Evolutionary conservation across 2,113 vertebrate genomes (phyloP).

Genomic region (Promerops cafer): DNA sequence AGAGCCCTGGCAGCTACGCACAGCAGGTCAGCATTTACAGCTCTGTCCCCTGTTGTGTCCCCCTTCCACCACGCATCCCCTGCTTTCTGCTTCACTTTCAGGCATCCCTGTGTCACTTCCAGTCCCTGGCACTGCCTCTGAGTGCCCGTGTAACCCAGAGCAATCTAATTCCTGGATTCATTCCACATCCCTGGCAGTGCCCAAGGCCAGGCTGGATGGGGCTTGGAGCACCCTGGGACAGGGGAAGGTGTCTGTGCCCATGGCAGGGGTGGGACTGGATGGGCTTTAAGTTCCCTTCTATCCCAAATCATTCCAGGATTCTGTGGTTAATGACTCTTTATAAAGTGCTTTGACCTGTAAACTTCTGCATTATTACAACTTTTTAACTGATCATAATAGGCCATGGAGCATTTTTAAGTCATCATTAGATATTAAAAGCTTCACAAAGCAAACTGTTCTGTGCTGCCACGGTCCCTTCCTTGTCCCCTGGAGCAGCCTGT

Average conservation of each 20-base stretch:
- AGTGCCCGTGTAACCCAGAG: background rate
- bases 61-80: accelerated
- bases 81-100: background rate
- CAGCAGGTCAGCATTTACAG: background rate
- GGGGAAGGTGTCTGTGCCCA: background rate
- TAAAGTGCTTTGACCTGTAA: background rate
- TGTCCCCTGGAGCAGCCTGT: background rate
- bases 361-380: background rate
- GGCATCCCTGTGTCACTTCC: background rate
- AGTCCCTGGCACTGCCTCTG: background rate
- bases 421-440: background rate
- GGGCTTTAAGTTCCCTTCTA: background rate
- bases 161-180: background rate
- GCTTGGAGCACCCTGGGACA: background rate
- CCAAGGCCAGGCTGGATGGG: accelerated
- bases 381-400: background rate
- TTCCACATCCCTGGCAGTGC: background rate
- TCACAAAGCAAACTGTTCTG: background rate
- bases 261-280: background rate
- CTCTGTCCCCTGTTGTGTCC: background rate
- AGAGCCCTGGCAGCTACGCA: background rate
- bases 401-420: background rate
- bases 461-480: background rate
- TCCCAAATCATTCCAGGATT: background rate
- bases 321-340: background rate